Conservation (phyloP, 2,797 vertebrate genomes). For the Coluber constrictor region DNA sequence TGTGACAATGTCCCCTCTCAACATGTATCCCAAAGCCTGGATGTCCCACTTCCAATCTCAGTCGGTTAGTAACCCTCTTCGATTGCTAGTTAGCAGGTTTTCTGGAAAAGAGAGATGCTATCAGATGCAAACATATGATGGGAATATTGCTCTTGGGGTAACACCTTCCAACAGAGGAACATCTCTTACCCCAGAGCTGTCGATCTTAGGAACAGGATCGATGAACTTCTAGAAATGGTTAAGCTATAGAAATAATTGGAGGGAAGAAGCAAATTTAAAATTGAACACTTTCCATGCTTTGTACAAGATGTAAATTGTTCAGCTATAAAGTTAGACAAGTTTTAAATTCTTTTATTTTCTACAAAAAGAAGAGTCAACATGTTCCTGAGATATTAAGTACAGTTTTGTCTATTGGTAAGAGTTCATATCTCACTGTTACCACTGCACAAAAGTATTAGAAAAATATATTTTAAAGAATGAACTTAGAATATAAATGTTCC, state of each 20-base stretch:
- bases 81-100: neutral
- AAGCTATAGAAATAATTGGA: neutral
- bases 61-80: slow-evolving; percentile 70
- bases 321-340: neutral
- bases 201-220: neutral
- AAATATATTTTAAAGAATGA: neutral
- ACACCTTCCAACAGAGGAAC: neutral
- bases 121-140: neutral
- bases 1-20: slow-evolving; percentile 70
- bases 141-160: neutral
- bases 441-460: neutral
- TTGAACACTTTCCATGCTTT: neutral
- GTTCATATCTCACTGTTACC: neutral
- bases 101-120: neutral
- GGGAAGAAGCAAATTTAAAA: neutral
- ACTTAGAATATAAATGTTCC: neutral
- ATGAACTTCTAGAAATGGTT: neutral
- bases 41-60: slow-evolving; percentile 65
- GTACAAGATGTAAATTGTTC: neutral
- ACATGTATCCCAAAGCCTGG: slow-evolving; percentile 67
- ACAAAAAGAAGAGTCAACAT: neutral
- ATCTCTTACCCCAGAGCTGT: neutral
- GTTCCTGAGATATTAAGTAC: neutral
- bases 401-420: neutral
- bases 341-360: neutral